Conservation (phyloP, 1,140 invertebrate genomes). For the Calliopsis andreniformis region DNA sequence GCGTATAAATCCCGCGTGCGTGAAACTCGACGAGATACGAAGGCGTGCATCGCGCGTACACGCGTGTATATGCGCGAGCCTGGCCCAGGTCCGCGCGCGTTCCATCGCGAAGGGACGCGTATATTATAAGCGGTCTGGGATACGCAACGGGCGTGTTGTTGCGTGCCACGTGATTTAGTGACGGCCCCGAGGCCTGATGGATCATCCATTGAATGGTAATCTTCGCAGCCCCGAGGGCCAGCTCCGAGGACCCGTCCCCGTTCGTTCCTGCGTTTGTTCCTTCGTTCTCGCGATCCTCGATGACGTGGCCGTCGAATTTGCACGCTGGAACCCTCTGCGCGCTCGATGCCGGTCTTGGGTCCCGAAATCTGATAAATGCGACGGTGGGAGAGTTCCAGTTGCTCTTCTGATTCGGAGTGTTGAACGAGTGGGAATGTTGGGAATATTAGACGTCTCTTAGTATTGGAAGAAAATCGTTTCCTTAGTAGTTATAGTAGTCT, state of each 20-base stretch:
- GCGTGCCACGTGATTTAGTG: slow-evolving; percentile 53
- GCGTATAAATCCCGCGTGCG: slow-evolving; percentile 50
- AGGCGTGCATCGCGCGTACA: slow-evolving; percentile 32
- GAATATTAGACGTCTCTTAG: no score
- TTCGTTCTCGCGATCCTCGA: not conserved
- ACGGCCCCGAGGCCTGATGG: slow-evolving; percentile 49
- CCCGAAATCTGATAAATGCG: not conserved
- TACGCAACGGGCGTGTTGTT: slow-evolving; percentile 44
- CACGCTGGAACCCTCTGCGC: not conserved
- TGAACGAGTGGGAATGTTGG: no score
- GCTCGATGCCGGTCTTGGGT: no score
- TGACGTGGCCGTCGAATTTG: slow-evolving; percentile 36
- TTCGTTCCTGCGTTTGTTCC: not conserved
- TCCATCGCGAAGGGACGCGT: slow-evolving; percentile 13
- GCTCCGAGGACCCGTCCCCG: slow-evolving; percentile 6
- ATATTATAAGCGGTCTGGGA: slow-evolving; percentile 27
- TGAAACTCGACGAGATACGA: slow-evolving; percentile 20
- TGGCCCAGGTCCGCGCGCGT: not conserved
- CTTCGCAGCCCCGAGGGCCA: slow-evolving; percentile 28
- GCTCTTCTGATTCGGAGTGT: not conserved
- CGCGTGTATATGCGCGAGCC: not conserved
- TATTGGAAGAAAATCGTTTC: no score
- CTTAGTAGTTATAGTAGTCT: no score
- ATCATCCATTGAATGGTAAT: slow-evolving; percentile 65
- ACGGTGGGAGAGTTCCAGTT: not conserved